These are phyloP conservation scores for Tubiluchus corallicola DNA, from an alignment of 2,888 invertebrate species.

Conservation along the genomic window DNA sequence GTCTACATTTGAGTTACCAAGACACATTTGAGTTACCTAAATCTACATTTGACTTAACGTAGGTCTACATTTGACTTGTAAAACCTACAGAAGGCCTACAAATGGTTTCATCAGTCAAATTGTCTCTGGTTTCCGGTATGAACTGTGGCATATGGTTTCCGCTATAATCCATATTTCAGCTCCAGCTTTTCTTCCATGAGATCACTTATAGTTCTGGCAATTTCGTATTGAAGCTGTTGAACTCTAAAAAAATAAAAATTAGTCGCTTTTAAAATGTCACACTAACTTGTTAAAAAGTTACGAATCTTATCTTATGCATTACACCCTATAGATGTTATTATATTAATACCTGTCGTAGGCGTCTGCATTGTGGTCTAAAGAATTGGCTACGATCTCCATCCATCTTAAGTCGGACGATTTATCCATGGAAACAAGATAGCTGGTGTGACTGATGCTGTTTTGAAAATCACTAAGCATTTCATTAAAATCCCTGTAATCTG, in stretches of 20 bases:
- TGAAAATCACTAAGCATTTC: slow-evolving; percentile 16
- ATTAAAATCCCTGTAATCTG: slow-evolving; percentile 14
- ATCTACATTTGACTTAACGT: too few relatives aligned
- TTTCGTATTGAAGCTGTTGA: slow-evolving; percentile 10
- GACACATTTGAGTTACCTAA: too few relatives aligned
- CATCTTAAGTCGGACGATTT: slow-evolving; percentile 16
- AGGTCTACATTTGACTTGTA: too few relatives aligned
- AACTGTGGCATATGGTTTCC: too few relatives aligned
- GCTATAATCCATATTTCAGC: neutral
- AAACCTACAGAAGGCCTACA: too few relatives aligned
- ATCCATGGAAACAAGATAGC: slow-evolving; percentile 14
- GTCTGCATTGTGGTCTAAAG: slow-evolving; percentile 15
- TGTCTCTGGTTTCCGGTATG: too few relatives aligned
- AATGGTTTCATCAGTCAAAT: too few relatives aligned
- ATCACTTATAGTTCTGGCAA: slow-evolving; percentile 6
- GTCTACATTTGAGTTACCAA: too few relatives aligned
- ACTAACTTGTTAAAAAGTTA: too few relatives aligned
- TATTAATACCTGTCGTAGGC: slow-evolving; percentile 13
- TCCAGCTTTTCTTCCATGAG: slow-evolving; percentile 7
- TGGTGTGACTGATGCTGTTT: slow-evolving; percentile 14
- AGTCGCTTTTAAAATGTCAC: too few relatives aligned
- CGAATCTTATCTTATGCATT: neutral
- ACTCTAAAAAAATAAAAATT: slow-evolving; percentile 6
- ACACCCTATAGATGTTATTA: too few relatives aligned
- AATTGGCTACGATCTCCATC: slow-evolving; percentile 16